Evolutionary conservation across 2,113 vertebrate genomes (phyloP), one percentile per base, ranked within the genome.

Genomic region (Trachemys scripta): DNA sequence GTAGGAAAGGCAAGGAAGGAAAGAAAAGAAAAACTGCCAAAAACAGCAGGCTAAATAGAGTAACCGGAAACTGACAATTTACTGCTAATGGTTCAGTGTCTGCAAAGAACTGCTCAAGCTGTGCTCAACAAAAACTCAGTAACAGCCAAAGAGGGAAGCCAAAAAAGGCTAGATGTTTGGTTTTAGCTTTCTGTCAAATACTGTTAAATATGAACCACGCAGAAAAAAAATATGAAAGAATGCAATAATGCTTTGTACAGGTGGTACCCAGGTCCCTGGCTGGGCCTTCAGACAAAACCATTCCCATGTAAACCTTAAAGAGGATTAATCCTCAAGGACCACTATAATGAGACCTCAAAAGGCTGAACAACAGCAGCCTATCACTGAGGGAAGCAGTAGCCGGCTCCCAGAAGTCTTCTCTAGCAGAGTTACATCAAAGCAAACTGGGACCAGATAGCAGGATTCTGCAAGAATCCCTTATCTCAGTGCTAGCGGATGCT

Each of bases 381-480:
- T 98, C 97, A 88, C 72, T 75, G 98, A 98, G 98, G 97, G 96
- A 98, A 98, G 98, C 98, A 95, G 96, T 94, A 98, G 95, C 98
- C 94, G 97, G 97, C 98, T 99, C 99, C 99, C 99, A 98, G 96
- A 98, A 99, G 99, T 98, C 98, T 97, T 97, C 98, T 98, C 98
- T 98, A 97, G 98, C 99, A 98, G 98, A 99, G 99, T 98, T 98
- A 99, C 99, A 99, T 99, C 99, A 99, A 99, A 99, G 99, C 97
- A 97, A 98, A 96, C 92, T 80, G 98, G 98, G 99, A 98, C 96
- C 98, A 98, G 98, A 99, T 98, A 99, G 99, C 97, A 96, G 98
- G 98, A 98, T 98, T 98, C 98, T 24, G 94, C 96, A 98, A 98
- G 98, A 99, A 99, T 99, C 99, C 99, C 99, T 99, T 99, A 99